These are phyloP conservation scores for Graphium colonna DNA, from an alignment of 2,888 invertebrate genomes.

Conservation along the genomic window DNA sequence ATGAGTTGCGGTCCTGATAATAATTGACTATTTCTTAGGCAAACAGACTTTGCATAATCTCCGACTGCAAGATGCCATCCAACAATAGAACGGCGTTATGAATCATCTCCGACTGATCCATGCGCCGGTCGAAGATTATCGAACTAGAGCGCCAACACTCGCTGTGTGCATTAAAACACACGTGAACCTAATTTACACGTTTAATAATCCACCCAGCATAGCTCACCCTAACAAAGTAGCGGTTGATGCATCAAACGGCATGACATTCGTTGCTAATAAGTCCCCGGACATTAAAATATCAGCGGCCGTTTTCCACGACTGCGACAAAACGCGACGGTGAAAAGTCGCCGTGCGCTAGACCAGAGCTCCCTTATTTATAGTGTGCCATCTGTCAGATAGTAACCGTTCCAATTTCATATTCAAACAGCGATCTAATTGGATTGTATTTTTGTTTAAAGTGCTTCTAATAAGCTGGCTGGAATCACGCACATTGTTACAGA, in stretches of 20 bases:
- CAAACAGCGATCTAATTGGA: slow-evolving; percentile 74
- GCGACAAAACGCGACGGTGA: slow-evolving; percentile 48
- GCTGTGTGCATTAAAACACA: slow-evolving; percentile 76
- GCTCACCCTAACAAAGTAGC: slow-evolving; percentile 71
- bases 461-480: slow-evolving; percentile 67
- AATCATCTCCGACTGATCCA: slow-evolving; percentile 73
- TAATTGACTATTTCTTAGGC: slow-evolving; percentile 30
- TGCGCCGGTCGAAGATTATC: slow-evolving; percentile 73
- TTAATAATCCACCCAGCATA: slow-evolving; percentile 55
- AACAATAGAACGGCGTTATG: slow-evolving; percentile 76
- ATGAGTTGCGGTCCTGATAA: not conserved
- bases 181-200: slow-evolving; percentile 76
- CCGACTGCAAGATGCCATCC: slow-evolving; percentile 62
- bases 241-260: slow-evolving; percentile 71
- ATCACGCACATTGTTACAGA: slow-evolving; percentile 70
- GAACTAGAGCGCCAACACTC: slow-evolving; percentile 74
- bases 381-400: slow-evolving; percentile 73
- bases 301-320: slow-evolving; percentile 39
- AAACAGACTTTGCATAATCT: slow-evolving; percentile 66
- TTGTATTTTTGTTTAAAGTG: slow-evolving; percentile 76
- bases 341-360: slow-evolving; percentile 51
- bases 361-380: slow-evolving; percentile 70
- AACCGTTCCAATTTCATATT: slow-evolving; percentile 72
- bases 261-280: slow-evolving; percentile 70
- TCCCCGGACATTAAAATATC: slow-evolving; percentile 64